Evolutionary conservation across 1,140 invertebrate species (phyloP), one percentile per base, ranked within the genome.

Genomic region (Eupeodes corollae): DNA sequence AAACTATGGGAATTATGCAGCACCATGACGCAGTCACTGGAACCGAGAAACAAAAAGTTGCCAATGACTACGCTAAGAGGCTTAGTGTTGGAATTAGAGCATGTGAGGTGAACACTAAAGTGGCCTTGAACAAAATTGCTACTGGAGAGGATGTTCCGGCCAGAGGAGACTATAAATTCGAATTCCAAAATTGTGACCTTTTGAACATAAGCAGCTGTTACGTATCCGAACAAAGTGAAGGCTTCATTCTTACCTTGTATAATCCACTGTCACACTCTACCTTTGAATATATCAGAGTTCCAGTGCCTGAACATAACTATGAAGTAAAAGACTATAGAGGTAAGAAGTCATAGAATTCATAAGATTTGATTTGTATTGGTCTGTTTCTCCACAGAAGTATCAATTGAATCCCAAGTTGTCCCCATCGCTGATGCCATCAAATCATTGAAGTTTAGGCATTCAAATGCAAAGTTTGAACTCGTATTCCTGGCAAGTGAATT

Each of bases 1-100:
- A 75, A 48, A 68, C 71, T 2, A 68, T 86, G 74, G 90, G 86
- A 16, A 74, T 94, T 0, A 82, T 88, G 75, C 92, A 97, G 61
- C 93, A 97, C 70, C 93, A 97, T 58, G 92, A 88, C 63, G 85
- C 85, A 1, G 75, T 88, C 1, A 84, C 84, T 0, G 91, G 92
- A n/a, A 96, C 92, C 0, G 91, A 91, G 57, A 93, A 93, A 58
- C 82, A 95, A 69, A 79, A 86, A 43, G 91, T 96, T 1, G 83
- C 88, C 0, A 56, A 79, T 11, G 93, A 99, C 69, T 99, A 99
- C 65, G 80, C 75, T 0, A 67, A 79, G 51, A 71, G 84, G 51
- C 66, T 92, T 9, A 52, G 41, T 5, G 32, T 43, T 0, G 62
- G 54, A 11, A 39, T 51, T 31, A 39, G 51, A 55, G 42, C 35